Conservation (phyloP, 1,140 invertebrate species). For the Papilio glaucus region DNA sequence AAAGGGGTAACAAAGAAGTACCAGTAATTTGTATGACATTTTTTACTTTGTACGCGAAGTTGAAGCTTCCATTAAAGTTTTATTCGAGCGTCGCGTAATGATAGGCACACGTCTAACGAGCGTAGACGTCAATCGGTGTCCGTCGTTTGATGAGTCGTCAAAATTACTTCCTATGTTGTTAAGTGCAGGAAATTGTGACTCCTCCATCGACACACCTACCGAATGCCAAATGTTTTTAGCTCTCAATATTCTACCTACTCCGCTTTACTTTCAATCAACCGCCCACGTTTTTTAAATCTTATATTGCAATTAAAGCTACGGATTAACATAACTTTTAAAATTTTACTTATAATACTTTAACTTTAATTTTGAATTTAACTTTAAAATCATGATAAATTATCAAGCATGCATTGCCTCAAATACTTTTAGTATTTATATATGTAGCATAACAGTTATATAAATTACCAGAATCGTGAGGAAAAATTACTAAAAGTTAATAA, state of each 20-base stretch:
- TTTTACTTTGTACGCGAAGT: slow-evolving; percentile 17
- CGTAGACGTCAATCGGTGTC: slow-evolving; percentile 66
- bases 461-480: neutral
- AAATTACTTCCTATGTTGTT: slow-evolving; percentile 82
- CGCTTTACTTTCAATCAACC: slow-evolving; percentile 21
- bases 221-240: slow-evolving; percentile 63
- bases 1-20: slow-evolving; percentile 33
- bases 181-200: slow-evolving; percentile 83
- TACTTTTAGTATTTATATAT: neutral
- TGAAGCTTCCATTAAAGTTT: slow-evolving; percentile 31
- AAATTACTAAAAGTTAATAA: neutral
- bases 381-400: too few relatives aligned
- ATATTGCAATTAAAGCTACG: neutral
- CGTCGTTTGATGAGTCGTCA: slow-evolving; percentile 80
- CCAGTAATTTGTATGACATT: slow-evolving; percentile 30
- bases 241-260: slow-evolving; percentile 30
- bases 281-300: neutral
- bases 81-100: slow-evolving; percentile 49
- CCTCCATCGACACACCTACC: slow-evolving; percentile 75
- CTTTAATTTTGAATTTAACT: too few relatives aligned
- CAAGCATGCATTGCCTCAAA: neutral
- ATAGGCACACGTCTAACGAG: slow-evolving; percentile 59
- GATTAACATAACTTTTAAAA: neutral
- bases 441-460: neutral
- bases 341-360: too few relatives aligned